Evolutionary conservation across 2,888 invertebrate genomes (phyloP).

Genomic region (Calliopum simillimum): DNA sequence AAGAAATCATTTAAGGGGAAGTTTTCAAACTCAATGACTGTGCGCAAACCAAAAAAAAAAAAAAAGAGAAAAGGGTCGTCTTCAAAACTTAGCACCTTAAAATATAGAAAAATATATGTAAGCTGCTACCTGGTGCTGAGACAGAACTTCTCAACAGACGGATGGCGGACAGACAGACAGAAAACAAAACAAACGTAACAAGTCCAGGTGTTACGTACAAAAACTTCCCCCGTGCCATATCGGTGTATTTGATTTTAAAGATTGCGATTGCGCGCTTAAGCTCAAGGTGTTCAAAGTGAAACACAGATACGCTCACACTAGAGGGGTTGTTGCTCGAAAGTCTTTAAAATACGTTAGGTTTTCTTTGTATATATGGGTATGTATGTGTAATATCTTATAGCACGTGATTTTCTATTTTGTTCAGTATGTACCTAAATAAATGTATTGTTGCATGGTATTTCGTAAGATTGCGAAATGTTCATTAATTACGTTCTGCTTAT

Average conservation of each 20-base stretch:
- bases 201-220: conserved; percentile 43
- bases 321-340: background rate
- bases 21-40: conserved; percentile 7
- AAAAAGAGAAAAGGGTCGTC: background rate
- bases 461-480: conserved; percentile 30
- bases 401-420: conserved; percentile 10
- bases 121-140: conserved; percentile 15
- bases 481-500: conserved; percentile 17
- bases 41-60: background rate
- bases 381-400: background rate
- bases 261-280: conserved; percentile 5
- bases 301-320: background rate
- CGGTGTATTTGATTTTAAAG: conserved; percentile 17
- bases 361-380: background rate
- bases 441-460: conserved; percentile 3
- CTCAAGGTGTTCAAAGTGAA: conserved; percentile 24
- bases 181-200: background rate
- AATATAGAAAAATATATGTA: background rate
- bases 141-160: conserved; percentile 4
- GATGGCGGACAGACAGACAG: conserved; percentile 14
- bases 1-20: conserved; percentile 11
- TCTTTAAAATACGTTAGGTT: background rate
- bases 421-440: too few relatives aligned
- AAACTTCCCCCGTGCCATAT: conserved; percentile 45
- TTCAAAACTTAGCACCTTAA: conserved; percentile 16